phyloP scores from a whole-genome alignment of 2,888 invertebrate species.

The Balanococcus diminutus region DNA sequence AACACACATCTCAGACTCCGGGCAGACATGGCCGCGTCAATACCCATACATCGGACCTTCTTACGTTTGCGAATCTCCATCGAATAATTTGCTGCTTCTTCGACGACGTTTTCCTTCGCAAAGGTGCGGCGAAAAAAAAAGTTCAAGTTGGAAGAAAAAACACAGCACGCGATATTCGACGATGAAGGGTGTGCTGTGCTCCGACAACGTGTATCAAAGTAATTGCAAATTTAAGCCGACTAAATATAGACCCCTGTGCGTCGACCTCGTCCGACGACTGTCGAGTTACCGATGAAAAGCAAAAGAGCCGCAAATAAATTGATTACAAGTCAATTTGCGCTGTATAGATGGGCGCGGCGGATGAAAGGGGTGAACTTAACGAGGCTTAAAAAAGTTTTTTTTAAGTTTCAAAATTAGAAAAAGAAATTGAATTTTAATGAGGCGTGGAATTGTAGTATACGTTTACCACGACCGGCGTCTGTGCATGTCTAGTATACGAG shows the following conservation, averaged over 20 bases:
- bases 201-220: background rate
- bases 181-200: background rate
- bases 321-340: constrained; percentile 54
- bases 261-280: background rate
- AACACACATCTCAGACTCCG: background rate
- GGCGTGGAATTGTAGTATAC: constrained; percentile 46
- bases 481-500: background rate
- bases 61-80: background rate
- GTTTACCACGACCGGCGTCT: background rate
- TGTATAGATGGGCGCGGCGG: too few species aligned
- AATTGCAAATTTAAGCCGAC: constrained; percentile 17
- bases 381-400: constrained; percentile 53
- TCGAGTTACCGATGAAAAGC: constrained; percentile 19
- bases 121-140: background rate
- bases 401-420: constrained; percentile 55
- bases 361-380: constrained; percentile 45
- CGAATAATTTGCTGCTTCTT: background rate
- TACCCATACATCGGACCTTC: background rate
- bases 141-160: background rate
- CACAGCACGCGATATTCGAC: background rate
- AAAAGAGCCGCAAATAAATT: constrained; percentile 55
- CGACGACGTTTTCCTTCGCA: background rate
- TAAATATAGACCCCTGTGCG: background rate
- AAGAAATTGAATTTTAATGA: constrained; percentile 55
- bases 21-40: background rate